phyloP scores from a whole-genome alignment of 2,797 vertebrate species.

The Hafferia zeledoni region DNA sequence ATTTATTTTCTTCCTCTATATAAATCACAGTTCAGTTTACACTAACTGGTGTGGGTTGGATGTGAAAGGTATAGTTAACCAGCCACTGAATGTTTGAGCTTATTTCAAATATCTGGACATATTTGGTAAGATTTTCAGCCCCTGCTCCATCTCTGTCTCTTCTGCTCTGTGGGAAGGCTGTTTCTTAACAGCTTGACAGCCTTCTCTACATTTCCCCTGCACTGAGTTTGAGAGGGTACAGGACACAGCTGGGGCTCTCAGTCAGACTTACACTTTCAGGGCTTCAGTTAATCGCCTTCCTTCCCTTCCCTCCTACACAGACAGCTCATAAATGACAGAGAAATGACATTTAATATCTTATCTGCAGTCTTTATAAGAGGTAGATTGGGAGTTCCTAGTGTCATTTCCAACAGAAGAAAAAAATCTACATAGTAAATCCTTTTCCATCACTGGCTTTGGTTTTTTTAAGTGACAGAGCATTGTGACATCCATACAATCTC shows the following conservation, averaged over 20 bases:
- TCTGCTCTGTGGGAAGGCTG: conserved; percentile 64
- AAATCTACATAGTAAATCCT: background rate
- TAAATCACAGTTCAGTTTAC: conserved; percentile 32
- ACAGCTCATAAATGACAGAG: conserved; percentile 19
- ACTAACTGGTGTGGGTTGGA: conserved; percentile 14
- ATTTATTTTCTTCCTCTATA: conserved; percentile 32
- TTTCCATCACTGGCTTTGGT: background rate
- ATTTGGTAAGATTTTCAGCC: conserved; percentile 65
- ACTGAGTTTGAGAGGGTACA: conserved; percentile 20
- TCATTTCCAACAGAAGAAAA: background rate
- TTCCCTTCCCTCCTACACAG: conserved; percentile 14
- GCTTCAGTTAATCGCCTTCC: background rate
- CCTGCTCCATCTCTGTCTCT: conserved; percentile 55
- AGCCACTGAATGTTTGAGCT: conserved; percentile 44
- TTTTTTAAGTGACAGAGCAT: background rate
- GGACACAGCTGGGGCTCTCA: conserved; percentile 11
- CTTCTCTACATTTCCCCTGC: conserved; percentile 11
- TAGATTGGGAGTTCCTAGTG: background rate
- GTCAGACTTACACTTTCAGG: conserved; percentile 13
- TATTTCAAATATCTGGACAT: conserved; percentile 61
- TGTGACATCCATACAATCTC: background rate
- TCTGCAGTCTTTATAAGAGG: background rate
- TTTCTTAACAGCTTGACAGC: conserved; percentile 57
- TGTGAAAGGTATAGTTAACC: conserved; percentile 49
- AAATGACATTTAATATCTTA: conserved; percentile 3